Evolutionary conservation across 2,113 vertebrate genomes (phyloP).

Genomic region (Varanus komodoensis): DNA sequence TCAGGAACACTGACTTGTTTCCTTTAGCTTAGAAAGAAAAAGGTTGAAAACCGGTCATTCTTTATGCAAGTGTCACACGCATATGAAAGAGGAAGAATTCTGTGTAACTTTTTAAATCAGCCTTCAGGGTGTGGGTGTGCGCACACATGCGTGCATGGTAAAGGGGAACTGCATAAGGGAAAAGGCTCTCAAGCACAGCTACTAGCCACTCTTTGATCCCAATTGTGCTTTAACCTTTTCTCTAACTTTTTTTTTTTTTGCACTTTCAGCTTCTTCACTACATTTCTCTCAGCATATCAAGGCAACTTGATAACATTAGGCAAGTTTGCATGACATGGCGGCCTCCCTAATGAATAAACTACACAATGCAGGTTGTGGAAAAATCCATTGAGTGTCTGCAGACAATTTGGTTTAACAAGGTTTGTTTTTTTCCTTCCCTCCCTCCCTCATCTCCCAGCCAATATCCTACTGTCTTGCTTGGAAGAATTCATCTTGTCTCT

Average conservation of each 20-base stretch:
- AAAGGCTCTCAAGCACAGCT: not conserved
- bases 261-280: constrained; percentile 6
- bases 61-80: constrained; percentile 2
- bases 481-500: no score
- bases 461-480: no score
- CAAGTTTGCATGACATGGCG: no score
- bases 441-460: no score
- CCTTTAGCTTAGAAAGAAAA: not conserved
- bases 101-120: not conserved
- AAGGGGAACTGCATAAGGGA: no score
- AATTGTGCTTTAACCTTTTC: not conserved
- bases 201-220: not conserved
- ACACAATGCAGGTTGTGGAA: no score
- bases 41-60: not conserved
- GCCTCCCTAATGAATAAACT: no score
- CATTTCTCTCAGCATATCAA: not conserved
- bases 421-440: no score
- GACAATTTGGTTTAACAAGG: no score
- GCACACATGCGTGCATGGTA: no score
- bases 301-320: not conserved
- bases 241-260: not conserved
- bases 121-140: not conserved
- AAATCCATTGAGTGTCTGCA: no score
- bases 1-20: not conserved
- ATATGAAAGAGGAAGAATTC: not conserved